Percentiles rank a stretch among this genome's conserved stretches.
These are phyloP conservation scores for Neocrepidodera transversa DNA, from an alignment of 2,888 invertebrate genomes.

Conservation along the genomic window DNA sequence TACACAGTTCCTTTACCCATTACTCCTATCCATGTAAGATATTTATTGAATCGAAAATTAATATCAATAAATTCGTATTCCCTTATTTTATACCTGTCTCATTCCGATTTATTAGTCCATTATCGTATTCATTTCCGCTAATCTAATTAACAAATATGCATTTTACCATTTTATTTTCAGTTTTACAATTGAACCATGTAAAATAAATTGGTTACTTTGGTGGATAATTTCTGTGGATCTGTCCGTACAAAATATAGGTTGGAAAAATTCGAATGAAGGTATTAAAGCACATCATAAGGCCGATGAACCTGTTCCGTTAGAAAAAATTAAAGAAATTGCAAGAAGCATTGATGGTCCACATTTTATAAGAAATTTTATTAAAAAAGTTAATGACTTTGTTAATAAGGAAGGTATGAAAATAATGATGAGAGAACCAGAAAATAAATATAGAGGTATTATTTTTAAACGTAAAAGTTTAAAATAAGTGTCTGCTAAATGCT, in stretches of 20 bases:
- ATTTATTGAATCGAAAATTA: too few relatives aligned
- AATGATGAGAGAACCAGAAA: background rate
- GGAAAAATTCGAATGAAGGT: conserved; percentile 23
- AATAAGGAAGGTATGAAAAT: background rate
- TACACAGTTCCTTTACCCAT: too few relatives aligned
- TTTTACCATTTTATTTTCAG: conserved; percentile 36
- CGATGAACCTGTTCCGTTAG: background rate
- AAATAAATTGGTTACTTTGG: conserved; percentile 27
- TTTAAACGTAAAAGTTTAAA: too few relatives aligned
- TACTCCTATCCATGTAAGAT: too few relatives aligned
- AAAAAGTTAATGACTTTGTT: background rate
- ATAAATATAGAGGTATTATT: too few relatives aligned
- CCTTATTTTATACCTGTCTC: too few relatives aligned
- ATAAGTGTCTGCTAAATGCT: too few relatives aligned
- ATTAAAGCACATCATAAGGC: conserved; percentile 17
- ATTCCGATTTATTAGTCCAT: too few relatives aligned
- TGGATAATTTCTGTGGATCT: conserved; percentile 34
- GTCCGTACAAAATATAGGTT: conserved; percentile 19
- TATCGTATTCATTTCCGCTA: too few relatives aligned
- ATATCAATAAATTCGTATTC: too few relatives aligned
- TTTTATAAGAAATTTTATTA: background rate
- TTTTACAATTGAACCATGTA: conserved; percentile 31
- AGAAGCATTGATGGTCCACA: background rate
- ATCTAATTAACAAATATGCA: too few relatives aligned
- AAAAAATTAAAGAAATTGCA: background rate